phyloP scores from a whole-genome alignment of 2,113 vertebrate genomes.

The Pantherophis guttatus region DNA sequence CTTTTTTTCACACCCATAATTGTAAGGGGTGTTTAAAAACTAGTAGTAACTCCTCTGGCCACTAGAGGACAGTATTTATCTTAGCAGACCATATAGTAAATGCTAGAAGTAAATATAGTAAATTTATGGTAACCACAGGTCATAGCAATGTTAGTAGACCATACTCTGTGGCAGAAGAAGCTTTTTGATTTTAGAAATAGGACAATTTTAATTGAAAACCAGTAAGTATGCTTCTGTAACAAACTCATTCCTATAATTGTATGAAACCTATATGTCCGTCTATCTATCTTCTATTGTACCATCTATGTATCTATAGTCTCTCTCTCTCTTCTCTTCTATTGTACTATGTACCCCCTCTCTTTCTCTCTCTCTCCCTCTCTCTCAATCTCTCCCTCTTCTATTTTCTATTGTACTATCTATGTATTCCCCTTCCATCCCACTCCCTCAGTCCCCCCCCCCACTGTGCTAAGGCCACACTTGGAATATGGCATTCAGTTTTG shows the following conservation, averaged over 20 bases:
- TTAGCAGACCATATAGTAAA: background rate
- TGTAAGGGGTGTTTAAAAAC: background rate
- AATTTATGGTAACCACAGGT: background rate
- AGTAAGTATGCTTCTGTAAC: background rate
- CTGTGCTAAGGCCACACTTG: no score
- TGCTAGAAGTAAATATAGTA: background rate
- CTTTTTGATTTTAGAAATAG: background rate
- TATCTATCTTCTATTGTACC: background rate
- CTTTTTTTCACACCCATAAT: background rate
- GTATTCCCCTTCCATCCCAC: no score
- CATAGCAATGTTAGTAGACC: background rate
- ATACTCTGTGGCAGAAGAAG: background rate
- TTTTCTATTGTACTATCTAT: background rate
- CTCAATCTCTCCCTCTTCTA: background rate
- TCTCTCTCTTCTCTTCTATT: no score
- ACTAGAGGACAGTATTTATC: slow-evolving; percentile 53
- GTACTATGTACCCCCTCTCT: background rate
- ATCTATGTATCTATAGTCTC: no score
- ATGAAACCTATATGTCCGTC: background rate
- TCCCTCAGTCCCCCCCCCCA: no score
- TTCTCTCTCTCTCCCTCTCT: background rate
- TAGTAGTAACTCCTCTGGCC: slow-evolving; percentile 23
- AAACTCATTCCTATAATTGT: background rate
- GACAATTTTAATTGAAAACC: background rate
- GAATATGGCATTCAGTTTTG: no score